Evolutionary conservation across 1,140 invertebrate genomes (phyloP).

Genomic region (Amphibalanus amphitrite): DNA sequence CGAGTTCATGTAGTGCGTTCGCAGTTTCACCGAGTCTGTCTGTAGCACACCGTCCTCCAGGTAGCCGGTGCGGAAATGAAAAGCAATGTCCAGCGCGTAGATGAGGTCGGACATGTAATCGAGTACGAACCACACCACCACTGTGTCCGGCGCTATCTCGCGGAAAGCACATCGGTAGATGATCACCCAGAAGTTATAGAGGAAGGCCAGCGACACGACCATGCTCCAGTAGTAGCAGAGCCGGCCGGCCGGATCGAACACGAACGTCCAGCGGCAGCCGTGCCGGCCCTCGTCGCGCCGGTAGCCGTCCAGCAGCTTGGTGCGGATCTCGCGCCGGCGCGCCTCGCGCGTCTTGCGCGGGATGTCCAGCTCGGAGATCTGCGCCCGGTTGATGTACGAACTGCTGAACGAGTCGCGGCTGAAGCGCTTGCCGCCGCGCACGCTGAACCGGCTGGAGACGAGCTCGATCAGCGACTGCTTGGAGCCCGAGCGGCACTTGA

Average conservation of each 20-base stretch:
- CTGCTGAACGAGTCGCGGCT: slow-evolving; percentile 54
- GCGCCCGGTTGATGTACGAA: slow-evolving; percentile 42
- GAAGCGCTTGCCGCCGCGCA: slow-evolving; percentile 36
- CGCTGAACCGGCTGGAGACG: slow-evolving; percentile 44
- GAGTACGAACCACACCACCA: slow-evolving; percentile 86
- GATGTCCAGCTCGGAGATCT: slow-evolving; percentile 50
- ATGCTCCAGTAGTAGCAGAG: slow-evolving; percentile 92
- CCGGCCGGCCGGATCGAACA: slow-evolving; percentile 59
- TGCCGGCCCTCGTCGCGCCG: background rate
- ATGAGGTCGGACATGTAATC: slow-evolving; percentile 93
- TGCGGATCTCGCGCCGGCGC: slow-evolving; percentile 13
- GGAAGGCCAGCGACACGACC: slow-evolving; percentile 91
- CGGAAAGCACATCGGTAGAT: slow-evolving; percentile 96
- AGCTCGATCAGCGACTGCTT: slow-evolving; percentile 43
- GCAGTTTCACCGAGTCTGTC: slow-evolving; percentile 78
- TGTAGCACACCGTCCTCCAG: slow-evolving; percentile 90
- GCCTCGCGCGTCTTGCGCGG: slow-evolving; percentile 33
- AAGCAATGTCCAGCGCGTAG: slow-evolving; percentile 87
- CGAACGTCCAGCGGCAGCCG: slow-evolving; percentile 61
- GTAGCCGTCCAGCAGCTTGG: slow-evolving; percentile 1
- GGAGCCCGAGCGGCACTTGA: slow-evolving; percentile 33
- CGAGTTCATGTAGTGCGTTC: slow-evolving; percentile 96
- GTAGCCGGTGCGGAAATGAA: slow-evolving; percentile 94
- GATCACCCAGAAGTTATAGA: slow-evolving; percentile 98
- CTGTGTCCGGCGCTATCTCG: slow-evolving; percentile 50